Percentiles rank a stretch among this genome's conserved stretches.
Evolutionary conservation across 1,140 invertebrate species (phyloP).

Genomic region (Globodera ellingtonae): DNA sequence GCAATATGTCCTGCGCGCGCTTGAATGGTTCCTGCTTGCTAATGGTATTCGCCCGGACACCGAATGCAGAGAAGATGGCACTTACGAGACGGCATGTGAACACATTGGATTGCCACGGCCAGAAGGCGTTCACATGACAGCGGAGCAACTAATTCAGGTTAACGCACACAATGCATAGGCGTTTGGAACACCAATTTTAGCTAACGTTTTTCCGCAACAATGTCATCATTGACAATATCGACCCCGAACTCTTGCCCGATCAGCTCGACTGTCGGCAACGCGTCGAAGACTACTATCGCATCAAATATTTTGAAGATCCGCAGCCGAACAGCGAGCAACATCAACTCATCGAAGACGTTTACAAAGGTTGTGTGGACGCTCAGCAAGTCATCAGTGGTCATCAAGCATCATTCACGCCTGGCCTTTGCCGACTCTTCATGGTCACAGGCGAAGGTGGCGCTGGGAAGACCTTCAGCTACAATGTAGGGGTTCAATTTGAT

Average conservation of each 20-base stretch:
- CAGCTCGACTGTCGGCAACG: no score
- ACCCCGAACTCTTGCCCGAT: not conserved
- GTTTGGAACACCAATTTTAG: not conserved
- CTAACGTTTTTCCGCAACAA: not conserved
- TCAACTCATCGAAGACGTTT: not conserved
- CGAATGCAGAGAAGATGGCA: not conserved
- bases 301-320: not conserved
- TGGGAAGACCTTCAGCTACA: conserved; percentile 6
- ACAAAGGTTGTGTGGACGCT: not conserved
- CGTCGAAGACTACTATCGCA: not conserved
- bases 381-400: not conserved
- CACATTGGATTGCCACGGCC: not conserved
- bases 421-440: not conserved
- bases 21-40: not conserved
- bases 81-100: not conserved
- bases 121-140: not conserved
- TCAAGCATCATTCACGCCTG: not conserved
- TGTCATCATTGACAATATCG: not conserved
- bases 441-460: conserved; percentile 9
- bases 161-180: not conserved
- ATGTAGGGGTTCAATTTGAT: not conserved
- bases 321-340: not conserved
- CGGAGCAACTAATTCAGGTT: not conserved
- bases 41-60: not conserved
- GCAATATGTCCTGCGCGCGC: not conserved